Evolutionary conservation across 2,113 vertebrate species (phyloP).

Genomic region (Syngnathus typhle): DNA sequence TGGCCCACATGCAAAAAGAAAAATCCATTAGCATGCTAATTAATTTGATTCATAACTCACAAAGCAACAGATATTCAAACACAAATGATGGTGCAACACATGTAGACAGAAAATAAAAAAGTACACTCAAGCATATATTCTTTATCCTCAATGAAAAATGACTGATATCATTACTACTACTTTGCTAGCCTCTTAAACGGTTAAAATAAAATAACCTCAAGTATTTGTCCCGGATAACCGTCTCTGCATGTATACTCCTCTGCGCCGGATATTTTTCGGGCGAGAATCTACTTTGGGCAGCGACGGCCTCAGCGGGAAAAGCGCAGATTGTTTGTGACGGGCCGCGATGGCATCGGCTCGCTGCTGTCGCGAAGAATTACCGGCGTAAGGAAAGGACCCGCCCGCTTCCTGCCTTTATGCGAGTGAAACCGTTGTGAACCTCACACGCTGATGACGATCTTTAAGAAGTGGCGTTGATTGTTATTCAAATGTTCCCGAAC

Average conservation of each 20-base stretch:
- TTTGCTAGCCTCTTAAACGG: constrained; percentile 14
- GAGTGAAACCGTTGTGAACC: background rate
- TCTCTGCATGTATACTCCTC: background rate
- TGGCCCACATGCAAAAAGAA: too few species aligned
- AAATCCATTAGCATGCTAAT: too few species aligned
- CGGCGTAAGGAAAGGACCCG: constrained; percentile 22
- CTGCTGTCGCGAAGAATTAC: constrained; percentile 61
- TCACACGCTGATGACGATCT: too few species aligned
- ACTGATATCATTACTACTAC: too few species aligned
- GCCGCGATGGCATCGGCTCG: constrained; percentile 56
- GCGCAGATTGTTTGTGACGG: constrained; percentile 64
- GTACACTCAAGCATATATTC: too few species aligned
- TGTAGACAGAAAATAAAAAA: too few species aligned
- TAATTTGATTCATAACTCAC: too few species aligned
- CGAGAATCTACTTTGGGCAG: constrained; percentile 22
- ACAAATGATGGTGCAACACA: too few species aligned
- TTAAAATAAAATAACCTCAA: constrained; percentile 12
- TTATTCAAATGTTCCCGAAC: background rate
- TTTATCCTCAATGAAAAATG: too few species aligned
- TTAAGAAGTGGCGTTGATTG: background rate
- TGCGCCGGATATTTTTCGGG: constrained; percentile 14
- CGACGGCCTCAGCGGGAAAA: constrained; percentile 51
- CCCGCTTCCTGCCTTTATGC: constrained; percentile 22
- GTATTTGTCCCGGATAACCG: background rate
- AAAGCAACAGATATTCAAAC: too few species aligned